These are phyloP conservation scores for Galbula dea DNA, from an alignment of 2,113 vertebrate genomes.

Conservation along the genomic window DNA sequence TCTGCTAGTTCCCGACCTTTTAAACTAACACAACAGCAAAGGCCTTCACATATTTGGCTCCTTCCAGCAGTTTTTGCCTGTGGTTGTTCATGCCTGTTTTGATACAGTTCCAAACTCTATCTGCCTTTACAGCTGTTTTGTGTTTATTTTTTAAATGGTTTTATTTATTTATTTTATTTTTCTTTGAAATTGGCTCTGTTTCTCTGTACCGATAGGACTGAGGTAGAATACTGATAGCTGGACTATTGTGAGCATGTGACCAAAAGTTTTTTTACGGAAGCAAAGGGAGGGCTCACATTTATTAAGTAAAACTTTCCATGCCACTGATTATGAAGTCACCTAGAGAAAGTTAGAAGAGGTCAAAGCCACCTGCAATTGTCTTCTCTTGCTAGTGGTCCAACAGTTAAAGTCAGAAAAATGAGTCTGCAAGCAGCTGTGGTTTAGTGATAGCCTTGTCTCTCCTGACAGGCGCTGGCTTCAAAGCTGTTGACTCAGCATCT, in stretches of 20 bases:
- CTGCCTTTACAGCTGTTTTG: neutral
- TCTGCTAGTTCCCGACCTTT: no score
- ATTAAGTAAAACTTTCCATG: neutral
- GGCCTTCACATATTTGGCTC: neutral
- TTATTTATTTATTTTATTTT: neutral
- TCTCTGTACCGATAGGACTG: neutral
- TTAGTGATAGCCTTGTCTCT: neutral
- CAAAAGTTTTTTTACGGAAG: neutral
- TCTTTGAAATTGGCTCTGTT: neutral
- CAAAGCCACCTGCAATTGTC: neutral
- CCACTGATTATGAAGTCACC: fast-evolving
- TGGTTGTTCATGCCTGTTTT: neutral
- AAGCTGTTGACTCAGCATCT: neutral
- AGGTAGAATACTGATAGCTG: neutral
- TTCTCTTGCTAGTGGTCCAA: neutral
- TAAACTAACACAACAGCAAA: no score
- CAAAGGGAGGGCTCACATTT: neutral
- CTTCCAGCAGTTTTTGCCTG: neutral
- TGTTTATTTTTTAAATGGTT: neutral
- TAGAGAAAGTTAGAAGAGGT: neutral
- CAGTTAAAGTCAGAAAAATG: neutral
- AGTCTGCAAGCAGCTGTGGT: neutral
- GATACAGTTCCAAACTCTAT: neutral
- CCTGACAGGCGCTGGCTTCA: neutral
- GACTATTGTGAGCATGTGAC: neutral